These are phyloP conservation scores for Ferrisia virgata DNA, from an alignment of 2,888 invertebrate species.

Conservation along the genomic window DNA sequence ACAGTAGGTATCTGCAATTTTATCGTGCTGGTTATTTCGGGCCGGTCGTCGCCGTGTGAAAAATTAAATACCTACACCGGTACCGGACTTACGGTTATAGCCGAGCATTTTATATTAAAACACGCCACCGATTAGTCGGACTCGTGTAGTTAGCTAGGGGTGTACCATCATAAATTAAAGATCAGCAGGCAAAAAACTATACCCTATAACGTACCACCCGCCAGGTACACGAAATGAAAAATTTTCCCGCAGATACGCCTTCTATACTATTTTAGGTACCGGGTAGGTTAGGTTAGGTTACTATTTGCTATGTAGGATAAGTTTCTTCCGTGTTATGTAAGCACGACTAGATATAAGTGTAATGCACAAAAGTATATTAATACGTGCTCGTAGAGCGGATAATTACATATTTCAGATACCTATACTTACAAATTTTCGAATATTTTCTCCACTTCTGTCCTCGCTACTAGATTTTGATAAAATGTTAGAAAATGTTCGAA, in stretches of 20 bases:
- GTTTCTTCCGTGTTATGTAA: no score
- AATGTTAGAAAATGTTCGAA: constrained; percentile 92
- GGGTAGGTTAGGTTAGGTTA: no score
- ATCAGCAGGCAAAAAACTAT: not conserved
- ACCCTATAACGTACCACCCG: no score
- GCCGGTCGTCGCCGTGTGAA: no score
- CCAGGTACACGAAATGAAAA: not conserved
- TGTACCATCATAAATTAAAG: not conserved
- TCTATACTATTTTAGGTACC: not conserved
- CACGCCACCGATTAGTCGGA: not conserved
- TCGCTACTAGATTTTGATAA: constrained; percentile 83
- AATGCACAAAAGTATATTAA: no score
- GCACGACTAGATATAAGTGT: no score
- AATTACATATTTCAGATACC: not conserved
- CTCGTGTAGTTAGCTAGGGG: no score
- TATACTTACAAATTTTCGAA: constrained; percentile 81
- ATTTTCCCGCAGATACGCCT: not conserved
- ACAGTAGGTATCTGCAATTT: not conserved
- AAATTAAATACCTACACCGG: not conserved
- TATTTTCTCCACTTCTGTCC: constrained; percentile 85
- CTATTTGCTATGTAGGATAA: no score
- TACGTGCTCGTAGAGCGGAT: no score
- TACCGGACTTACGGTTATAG: not conserved
- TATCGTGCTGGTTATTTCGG: not conserved
- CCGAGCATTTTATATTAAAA: not conserved